Conservation (phyloP, 1,140 invertebrate genomes). For the Pogonognathellus flavescens region DNA sequence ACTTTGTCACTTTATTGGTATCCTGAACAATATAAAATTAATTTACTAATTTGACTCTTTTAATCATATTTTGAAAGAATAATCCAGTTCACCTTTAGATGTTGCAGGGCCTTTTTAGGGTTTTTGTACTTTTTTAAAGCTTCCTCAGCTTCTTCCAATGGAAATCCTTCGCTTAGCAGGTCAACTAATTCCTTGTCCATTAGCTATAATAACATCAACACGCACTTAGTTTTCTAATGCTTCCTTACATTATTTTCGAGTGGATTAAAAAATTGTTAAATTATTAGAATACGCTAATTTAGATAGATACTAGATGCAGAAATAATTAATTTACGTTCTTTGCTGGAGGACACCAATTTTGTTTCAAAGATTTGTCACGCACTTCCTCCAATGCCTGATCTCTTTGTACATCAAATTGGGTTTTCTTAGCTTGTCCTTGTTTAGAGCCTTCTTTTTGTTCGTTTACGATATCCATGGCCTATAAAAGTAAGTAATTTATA, state of each 20-base stretch:
- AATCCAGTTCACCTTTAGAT: constrained; percentile 60
- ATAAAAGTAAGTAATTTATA: background rate
- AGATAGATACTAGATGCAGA: too few relatives aligned
- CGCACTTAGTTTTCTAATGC: too few relatives aligned
- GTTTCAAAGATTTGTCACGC: background rate
- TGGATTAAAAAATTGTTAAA: too few relatives aligned
- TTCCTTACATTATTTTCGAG: too few relatives aligned
- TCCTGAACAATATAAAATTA: background rate
- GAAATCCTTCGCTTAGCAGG: constrained; percentile 59
- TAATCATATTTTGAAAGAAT: background rate
- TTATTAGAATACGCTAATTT: too few relatives aligned
- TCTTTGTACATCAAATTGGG: constrained; percentile 60
- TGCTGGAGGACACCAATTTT: constrained; percentile 14
- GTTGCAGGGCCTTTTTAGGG: constrained; percentile 55
- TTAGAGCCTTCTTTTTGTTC: constrained; percentile 46
- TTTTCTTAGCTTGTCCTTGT: constrained; percentile 36
- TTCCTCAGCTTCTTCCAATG: constrained; percentile 57
- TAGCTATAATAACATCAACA: constrained; percentile 49
- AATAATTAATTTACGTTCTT: constrained; percentile 33
- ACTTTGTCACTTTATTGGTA: constrained; percentile 2
- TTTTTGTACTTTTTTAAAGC: constrained; percentile 60
- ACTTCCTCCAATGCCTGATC: constrained; percentile 40
- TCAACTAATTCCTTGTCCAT: constrained; percentile 59
- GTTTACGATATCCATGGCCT: constrained; percentile 61
- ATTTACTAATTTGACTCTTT: background rate